These are phyloP conservation scores for Eulemur rufifrons DNA, from an alignment of 2,113 vertebrate species.

Conservation along the genomic window DNA sequence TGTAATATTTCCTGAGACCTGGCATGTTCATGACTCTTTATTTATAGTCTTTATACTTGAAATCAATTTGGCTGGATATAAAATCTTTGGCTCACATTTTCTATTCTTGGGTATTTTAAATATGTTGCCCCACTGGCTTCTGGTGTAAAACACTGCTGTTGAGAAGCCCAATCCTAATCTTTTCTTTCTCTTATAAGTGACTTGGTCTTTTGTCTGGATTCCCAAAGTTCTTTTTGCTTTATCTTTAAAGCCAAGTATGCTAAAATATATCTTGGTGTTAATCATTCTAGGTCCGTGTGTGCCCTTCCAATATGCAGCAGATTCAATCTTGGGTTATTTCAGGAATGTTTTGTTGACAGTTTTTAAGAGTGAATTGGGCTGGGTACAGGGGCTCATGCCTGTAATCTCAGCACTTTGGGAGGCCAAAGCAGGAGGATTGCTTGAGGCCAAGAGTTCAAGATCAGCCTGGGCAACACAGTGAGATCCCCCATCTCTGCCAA, in stretches of 20 bases:
- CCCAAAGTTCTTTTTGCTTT: not conserved
- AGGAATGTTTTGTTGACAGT: not conserved
- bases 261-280: not conserved
- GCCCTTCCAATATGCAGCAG: not conserved
- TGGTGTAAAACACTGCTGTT: not conserved
- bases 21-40: not conserved
- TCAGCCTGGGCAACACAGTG: no score
- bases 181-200: not conserved
- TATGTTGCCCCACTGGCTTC: not conserved
- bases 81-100: not conserved
- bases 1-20: not conserved
- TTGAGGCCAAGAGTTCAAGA: no score
- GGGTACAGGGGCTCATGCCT: no score
- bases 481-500: no score
- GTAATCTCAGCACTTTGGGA: no score
- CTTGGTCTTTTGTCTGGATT: not conserved
- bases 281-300: not conserved
- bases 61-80: not conserved
- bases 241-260: not conserved
- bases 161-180: not conserved
- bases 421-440: no score
- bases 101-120: not conserved
- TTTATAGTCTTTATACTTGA: not conserved
- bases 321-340: not conserved
- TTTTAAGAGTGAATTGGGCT: not conserved